phyloP scores from a whole-genome alignment of 2,888 invertebrate species.

The Gortyna flavago region DNA sequence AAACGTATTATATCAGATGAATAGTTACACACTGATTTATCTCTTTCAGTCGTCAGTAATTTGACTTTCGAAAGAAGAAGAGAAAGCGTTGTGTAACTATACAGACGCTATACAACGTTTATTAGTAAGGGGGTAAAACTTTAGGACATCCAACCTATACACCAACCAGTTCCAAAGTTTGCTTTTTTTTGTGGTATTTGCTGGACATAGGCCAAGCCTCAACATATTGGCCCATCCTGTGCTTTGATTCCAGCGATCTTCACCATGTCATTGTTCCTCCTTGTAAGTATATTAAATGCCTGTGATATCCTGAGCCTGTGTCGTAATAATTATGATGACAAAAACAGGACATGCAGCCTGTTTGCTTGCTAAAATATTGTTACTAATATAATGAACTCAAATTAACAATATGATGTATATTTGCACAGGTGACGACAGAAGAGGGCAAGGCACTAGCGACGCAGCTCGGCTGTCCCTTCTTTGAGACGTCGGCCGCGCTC shows the following conservation, averaged over 20 bases:
- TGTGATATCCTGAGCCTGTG: not conserved
- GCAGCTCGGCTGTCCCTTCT: slow-evolving; percentile 97
- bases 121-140: not conserved
- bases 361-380: not conserved
- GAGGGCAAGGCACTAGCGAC: slow-evolving; percentile 95
- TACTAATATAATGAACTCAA: not conserved
- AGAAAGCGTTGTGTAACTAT: too few species aligned
- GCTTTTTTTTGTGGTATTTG: not conserved
- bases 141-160: not conserved
- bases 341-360: not conserved
- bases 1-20: too few species aligned
- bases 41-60: too few species aligned
- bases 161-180: not conserved
- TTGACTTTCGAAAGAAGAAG: too few species aligned
- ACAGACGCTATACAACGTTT: too few species aligned
- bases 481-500: slow-evolving; percentile 96
- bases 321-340: not conserved
- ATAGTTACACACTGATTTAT: too few species aligned
- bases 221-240: not conserved
- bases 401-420: slow-evolving; percentile 1
- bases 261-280: not conserved
- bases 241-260: not conserved
- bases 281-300: not conserved
- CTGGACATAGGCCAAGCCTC: not conserved
- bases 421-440: slow-evolving; percentile 92